phyloP scores from a whole-genome alignment of 2,797 vertebrate genomes.

The Schizopygopsis pylzovi region DNA sequence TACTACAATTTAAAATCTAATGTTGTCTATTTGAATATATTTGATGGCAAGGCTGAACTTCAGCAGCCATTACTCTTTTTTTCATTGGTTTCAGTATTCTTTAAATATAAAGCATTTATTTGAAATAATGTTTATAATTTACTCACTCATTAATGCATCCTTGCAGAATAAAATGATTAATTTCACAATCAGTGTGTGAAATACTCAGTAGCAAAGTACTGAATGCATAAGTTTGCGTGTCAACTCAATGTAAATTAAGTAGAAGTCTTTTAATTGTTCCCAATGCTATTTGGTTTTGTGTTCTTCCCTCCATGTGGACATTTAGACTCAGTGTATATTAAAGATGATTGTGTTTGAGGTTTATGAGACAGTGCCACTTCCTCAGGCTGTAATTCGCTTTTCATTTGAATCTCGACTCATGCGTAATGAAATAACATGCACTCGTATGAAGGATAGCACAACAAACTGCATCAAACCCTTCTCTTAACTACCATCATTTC shows the following conservation, averaged over 20 bases:
- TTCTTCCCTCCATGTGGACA: background rate
- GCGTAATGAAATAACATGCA: conserved; percentile 27
- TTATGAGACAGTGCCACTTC: conserved; percentile 28
- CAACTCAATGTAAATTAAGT: background rate
- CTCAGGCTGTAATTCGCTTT: conserved; percentile 28
- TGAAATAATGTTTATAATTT: background rate
- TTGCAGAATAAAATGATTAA: background rate
- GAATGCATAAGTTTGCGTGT: background rate
- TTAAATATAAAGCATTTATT: background rate
- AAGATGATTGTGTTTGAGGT: conserved; percentile 29
- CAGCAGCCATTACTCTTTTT: background rate
- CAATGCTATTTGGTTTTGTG: background rate
- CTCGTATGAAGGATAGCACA: background rate
- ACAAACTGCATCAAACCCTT: background rate
- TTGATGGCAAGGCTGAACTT: background rate
- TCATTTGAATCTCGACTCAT: conserved; percentile 40
- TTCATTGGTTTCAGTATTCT: background rate
- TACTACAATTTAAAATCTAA: background rate
- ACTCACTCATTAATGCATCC: background rate
- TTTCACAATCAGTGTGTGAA: background rate
- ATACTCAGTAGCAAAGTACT: background rate
- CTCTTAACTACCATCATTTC: conserved; percentile 14
- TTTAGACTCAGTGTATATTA: conserved; percentile 7
- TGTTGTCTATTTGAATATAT: no score
- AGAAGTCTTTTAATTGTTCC: background rate